These are phyloP conservation scores for Urosaurus nigricauda DNA, from an alignment of 2,797 vertebrate genomes.

Conservation along the genomic window DNA sequence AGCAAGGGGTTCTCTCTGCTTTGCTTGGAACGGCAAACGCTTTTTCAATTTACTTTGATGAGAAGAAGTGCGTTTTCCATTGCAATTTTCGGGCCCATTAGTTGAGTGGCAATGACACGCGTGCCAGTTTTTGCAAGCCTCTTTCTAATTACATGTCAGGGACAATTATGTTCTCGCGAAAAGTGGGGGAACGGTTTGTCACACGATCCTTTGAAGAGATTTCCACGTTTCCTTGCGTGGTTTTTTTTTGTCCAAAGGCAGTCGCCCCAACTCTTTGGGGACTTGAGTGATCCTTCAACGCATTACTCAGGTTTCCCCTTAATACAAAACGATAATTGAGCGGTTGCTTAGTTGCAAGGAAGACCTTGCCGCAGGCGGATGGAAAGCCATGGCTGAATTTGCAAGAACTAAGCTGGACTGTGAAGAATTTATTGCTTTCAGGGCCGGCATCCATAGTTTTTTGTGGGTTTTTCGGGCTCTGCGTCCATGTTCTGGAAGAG, in stretches of 20 bases:
- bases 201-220: neutral
- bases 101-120: neutral
- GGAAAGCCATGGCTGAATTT: no score
- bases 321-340: no score
- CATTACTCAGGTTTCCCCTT: neutral
- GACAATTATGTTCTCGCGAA: neutral
- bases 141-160: neutral
- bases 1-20: rapidly evolving
- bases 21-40: rapidly evolving
- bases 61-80: neutral
- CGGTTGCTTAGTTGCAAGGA: no score
- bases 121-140: neutral
- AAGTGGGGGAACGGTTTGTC: neutral
- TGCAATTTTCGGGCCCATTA: constrained; percentile 4
- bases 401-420: no score
- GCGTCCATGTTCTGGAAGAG: no score
- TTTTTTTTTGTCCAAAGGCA: neutral
- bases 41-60: neutral
- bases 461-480: no score
- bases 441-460: no score
- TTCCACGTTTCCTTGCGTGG: neutral
- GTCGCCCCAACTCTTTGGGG: neutral
- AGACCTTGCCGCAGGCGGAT: no score
- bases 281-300: neutral
- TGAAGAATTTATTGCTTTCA: no score